Evolutionary conservation across 2,113 vertebrate species (phyloP).

Genomic region (Nothocercus julius): DNA sequence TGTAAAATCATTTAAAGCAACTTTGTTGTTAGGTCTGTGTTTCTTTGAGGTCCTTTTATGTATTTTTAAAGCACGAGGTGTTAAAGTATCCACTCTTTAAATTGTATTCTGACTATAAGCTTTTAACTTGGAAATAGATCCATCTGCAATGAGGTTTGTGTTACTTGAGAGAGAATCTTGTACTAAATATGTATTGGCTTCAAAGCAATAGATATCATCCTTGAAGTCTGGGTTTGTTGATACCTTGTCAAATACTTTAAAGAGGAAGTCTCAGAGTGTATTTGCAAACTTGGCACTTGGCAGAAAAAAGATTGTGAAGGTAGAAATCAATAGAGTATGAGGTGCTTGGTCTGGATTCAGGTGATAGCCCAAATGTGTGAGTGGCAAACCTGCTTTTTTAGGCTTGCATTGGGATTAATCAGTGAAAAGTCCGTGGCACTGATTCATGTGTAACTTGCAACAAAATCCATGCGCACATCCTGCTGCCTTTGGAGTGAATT

Average conservation of each 20-base stretch:
- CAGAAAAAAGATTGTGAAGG: background rate
- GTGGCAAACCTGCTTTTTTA: background rate
- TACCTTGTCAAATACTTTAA: slow-evolving; percentile 23
- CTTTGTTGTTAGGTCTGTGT: background rate
- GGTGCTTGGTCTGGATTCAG: background rate
- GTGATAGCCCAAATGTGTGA: background rate
- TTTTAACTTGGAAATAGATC: slow-evolving; percentile 38
- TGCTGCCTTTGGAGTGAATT: background rate
- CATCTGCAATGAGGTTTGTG: background rate
- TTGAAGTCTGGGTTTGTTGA: slow-evolving; percentile 34
- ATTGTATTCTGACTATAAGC: background rate
- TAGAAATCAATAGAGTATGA: background rate
- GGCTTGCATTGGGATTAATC: background rate
- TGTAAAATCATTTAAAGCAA: background rate
- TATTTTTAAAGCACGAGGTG: slow-evolving; percentile 9
- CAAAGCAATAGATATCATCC: slow-evolving; percentile 7
- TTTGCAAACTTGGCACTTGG: slow-evolving; percentile 17
- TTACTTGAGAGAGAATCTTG: slow-evolving; percentile 19
- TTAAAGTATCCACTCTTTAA: slow-evolving; percentile 22
- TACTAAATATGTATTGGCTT: slow-evolving; percentile 30
- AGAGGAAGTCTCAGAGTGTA: background rate
- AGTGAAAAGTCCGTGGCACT: background rate
- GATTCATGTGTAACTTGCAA: background rate
- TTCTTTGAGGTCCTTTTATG: background rate
- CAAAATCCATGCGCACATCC: background rate